Evolutionary conservation across 2,888 invertebrate species (phyloP).

Genomic region (Drosophila nigricruria): DNA sequence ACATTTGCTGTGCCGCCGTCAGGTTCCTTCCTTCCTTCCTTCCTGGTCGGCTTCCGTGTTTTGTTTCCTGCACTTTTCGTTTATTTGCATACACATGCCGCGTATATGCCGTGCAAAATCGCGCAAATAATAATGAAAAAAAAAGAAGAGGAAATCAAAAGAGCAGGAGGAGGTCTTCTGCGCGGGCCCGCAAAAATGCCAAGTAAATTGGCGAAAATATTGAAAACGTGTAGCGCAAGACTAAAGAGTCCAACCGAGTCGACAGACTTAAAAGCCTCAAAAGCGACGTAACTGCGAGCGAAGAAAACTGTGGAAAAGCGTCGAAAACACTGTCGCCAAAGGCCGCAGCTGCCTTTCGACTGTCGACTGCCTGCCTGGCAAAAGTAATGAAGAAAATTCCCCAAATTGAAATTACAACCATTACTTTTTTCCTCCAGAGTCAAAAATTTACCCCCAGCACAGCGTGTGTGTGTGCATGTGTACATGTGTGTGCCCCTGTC

Average conservation of each 20-base stretch:
- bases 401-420: slow-evolving; percentile 78
- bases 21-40: slow-evolving; percentile 69
- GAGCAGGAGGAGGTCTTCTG: slow-evolving; percentile 19
- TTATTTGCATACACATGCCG: slow-evolving; percentile 76
- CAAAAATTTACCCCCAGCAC: slow-evolving; percentile 33
- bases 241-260: slow-evolving; percentile 29
- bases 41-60: slow-evolving; percentile 77
- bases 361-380: slow-evolving; percentile 17
- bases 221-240: slow-evolving; percentile 54
- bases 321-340: slow-evolving; percentile 40
- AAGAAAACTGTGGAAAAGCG: slow-evolving; percentile 17
- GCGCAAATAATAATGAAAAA: slow-evolving; percentile 77
- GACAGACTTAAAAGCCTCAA: slow-evolving; percentile 29
- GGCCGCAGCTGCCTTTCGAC: slow-evolving; percentile 31
- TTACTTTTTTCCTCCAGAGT: slow-evolving; percentile 38
- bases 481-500: slow-evolving; percentile 6
- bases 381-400: slow-evolving; percentile 75
- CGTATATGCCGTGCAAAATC: slow-evolving; percentile 69
- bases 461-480: slow-evolving; percentile 3
- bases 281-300: slow-evolving; percentile 24
- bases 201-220: slow-evolving; percentile 78
- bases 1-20: slow-evolving; percentile 69
- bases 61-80: slow-evolving; percentile 80
- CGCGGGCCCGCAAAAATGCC: slow-evolving; percentile 33
- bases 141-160: slow-evolving; percentile 52